phyloP scores from a whole-genome alignment of 2,888 invertebrate species.

The Hedya salicella region DNA sequence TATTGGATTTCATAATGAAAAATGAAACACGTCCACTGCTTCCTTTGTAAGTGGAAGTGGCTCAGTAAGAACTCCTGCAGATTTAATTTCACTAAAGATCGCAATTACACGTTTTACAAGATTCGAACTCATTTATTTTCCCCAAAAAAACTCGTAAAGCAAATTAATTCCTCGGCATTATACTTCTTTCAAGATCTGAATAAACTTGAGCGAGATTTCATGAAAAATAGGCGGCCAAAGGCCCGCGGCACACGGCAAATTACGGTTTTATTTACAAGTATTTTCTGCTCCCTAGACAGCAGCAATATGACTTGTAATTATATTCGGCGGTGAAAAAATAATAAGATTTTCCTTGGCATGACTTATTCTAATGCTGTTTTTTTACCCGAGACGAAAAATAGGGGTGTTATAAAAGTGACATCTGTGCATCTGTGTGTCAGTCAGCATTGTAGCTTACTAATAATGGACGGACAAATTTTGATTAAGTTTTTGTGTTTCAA shows the following conservation, averaged over 20 bases:
- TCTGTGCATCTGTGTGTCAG: no score
- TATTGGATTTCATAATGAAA: constrained; percentile 17
- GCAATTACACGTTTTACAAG: constrained; percentile 76
- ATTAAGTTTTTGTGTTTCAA: no score
- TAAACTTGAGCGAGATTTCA: constrained; percentile 80
- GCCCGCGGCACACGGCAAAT: constrained; percentile 80
- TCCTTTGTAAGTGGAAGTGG: constrained; percentile 52
- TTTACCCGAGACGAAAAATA: no score
- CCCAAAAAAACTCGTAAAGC: constrained; percentile 71
- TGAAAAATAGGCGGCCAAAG: constrained; percentile 72
- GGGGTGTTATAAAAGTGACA: no score
- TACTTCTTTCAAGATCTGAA: constrained; percentile 80
- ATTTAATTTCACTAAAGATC: constrained; percentile 73
- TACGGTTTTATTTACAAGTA: constrained; percentile 81
- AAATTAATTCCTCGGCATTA: constrained; percentile 81
- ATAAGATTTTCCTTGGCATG: constrained; percentile 19
- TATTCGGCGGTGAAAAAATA: constrained; percentile 39
- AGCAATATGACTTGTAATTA: constrained; percentile 40
- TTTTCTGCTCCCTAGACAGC: constrained; percentile 57
- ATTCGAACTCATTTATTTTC: constrained; percentile 78
- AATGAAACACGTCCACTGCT: constrained; percentile 28
- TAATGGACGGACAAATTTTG: no score
- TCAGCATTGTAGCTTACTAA: no score
- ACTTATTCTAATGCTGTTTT: constrained; percentile 16
- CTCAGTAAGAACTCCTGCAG: constrained; percentile 61